These are phyloP conservation scores for human DNA, from an alignment of 2,113 vertebrate genomes.

Conservation along the genomic window DNA sequence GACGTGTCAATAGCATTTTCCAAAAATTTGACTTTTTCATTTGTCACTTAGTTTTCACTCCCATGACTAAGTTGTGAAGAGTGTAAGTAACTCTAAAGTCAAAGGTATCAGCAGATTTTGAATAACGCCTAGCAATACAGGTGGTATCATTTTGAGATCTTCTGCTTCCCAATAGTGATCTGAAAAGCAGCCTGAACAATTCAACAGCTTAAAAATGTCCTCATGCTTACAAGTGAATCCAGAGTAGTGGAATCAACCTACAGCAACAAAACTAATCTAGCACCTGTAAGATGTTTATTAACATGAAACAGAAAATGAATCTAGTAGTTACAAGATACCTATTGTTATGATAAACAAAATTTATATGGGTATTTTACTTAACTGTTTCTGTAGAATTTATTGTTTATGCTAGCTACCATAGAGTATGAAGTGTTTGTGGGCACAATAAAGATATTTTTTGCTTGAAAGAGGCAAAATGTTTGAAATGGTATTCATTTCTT, in stretches of 20 bases:
- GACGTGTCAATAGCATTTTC: not conserved
- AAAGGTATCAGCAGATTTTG: not conserved
- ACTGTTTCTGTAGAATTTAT: not conserved
- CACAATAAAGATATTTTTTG: not conserved
- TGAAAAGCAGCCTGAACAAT: not conserved
- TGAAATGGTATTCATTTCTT: not conserved
- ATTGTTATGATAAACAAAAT: not conserved
- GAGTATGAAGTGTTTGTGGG: not conserved
- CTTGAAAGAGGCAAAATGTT: not conserved
- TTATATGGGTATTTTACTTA: not conserved
- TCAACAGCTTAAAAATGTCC: not conserved
- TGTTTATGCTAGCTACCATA: not conserved
- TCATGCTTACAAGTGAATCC: not conserved
- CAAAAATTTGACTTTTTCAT: not conserved
- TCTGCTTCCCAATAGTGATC: not conserved
- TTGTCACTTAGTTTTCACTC: not conserved
- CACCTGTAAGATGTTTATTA: not conserved
- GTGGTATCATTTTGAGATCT: not conserved
- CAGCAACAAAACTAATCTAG: not conserved
- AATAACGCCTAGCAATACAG: not conserved
- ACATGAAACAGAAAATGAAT: not conserved
- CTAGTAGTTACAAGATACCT: not conserved
- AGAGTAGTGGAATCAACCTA: not conserved
- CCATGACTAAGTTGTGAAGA: not conserved
- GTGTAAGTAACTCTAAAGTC: not conserved